A percentile compares a stretch with the other conserved stretches of the same genome.
These are phyloP conservation scores for Vulpes vulpes DNA, from an alignment of 2,113 vertebrate genomes.

Conservation along the genomic window DNA sequence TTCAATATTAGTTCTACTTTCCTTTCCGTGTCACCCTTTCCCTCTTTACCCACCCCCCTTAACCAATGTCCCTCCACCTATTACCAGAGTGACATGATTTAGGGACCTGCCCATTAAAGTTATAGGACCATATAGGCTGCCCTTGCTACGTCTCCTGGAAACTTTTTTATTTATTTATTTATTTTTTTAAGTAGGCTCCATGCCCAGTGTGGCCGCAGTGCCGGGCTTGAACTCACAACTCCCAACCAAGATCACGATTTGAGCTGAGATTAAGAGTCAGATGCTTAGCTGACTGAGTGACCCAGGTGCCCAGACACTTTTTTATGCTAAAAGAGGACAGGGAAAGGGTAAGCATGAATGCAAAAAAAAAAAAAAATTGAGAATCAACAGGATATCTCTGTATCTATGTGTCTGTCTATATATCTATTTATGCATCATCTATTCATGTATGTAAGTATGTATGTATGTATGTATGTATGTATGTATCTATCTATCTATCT, in stretches of 20 bases:
- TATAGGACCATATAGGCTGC: not conserved
- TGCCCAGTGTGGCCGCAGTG: not conserved
- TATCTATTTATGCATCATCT: not conserved
- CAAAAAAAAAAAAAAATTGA: not conserved
- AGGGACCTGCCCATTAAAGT: not conserved
- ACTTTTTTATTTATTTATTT: not conserved
- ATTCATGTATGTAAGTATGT: not conserved
- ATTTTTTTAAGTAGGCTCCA: not conserved
- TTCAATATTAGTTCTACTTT: not conserved
- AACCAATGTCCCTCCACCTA: not conserved
- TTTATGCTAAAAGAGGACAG: conserved; percentile 26
- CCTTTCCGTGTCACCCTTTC: not conserved
- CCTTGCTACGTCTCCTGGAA: not conserved
- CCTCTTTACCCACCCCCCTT: no score
- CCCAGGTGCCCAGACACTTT: not conserved
- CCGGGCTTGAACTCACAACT: not conserved
- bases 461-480: not conserved
- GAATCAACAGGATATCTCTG: not conserved
- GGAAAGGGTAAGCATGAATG: not conserved
- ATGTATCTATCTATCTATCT: not conserved
- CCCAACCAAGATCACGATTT: not conserved
- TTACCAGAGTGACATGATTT: not conserved
- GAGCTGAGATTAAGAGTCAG: not conserved
- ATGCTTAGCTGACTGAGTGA: not conserved
- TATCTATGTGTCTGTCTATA: not conserved